Evolutionary conservation across 2,797 vertebrate species (phyloP).

Genomic region (Oryzias dopingdopingensis): DNA sequence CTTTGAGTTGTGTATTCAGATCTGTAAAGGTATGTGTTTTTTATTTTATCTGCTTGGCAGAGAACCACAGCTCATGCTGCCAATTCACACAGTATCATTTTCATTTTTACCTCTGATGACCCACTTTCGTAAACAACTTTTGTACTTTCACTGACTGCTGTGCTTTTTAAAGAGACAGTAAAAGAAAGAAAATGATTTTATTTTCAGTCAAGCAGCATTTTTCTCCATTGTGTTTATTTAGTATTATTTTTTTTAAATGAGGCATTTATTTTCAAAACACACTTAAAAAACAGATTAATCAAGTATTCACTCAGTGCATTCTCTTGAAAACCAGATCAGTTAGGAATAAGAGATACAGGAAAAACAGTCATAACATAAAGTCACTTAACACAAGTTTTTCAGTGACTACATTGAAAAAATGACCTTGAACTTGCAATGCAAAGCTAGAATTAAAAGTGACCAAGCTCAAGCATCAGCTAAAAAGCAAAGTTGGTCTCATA

Average conservation of each 20-base stretch:
- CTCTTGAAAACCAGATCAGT: constrained; percentile 8
- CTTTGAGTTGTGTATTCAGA: constrained; percentile 34
- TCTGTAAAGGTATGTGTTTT: constrained; percentile 35
- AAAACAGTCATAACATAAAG: neutral
- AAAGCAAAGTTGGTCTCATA: constrained; percentile 1
- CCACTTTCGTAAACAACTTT: constrained; percentile 28
- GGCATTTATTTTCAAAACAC: constrained; percentile 21
- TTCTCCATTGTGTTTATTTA: constrained; percentile 6
- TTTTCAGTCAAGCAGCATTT: neutral
- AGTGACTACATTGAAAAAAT: too few relatives aligned
- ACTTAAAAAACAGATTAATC: neutral
- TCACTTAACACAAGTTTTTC: neutral
- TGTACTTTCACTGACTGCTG: constrained; percentile 5
- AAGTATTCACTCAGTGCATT: constrained; percentile 26
- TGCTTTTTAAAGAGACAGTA: neutral
- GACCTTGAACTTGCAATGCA: too few relatives aligned
- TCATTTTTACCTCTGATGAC: constrained; percentile 30
- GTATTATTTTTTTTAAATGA: neutral
- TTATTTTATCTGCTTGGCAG: constrained; percentile 42
- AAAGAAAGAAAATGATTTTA: neutral
- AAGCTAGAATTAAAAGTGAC: neutral
- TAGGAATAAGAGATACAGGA: constrained; percentile 2
- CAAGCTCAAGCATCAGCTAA: constrained; percentile 2
- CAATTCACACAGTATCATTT: constrained; percentile 24
- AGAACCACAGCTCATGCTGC: constrained; percentile 31